phyloP scores from a whole-genome alignment of 2,113 vertebrate genomes.

The Micromys minutus region DNA sequence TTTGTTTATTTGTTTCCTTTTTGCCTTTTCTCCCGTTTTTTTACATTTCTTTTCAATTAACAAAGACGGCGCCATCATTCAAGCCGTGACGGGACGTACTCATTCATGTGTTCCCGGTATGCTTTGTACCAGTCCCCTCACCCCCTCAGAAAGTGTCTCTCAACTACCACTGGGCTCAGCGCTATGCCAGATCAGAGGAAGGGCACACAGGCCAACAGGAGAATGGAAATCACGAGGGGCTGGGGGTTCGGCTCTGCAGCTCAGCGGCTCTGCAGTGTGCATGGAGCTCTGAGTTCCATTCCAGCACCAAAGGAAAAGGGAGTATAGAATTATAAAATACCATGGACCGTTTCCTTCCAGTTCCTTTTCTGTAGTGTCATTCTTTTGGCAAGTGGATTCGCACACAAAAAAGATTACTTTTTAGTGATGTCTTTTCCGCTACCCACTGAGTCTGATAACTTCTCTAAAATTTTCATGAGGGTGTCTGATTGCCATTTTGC shows the following conservation, averaged over 20 bases:
- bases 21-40: constrained; percentile 43
- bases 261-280: no score
- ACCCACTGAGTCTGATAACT: constrained; percentile 59
- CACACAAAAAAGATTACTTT: constrained; percentile 1
- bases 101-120: constrained; percentile 45
- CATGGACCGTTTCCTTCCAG: not conserved
- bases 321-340: not conserved
- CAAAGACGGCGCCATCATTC: constrained; percentile 60
- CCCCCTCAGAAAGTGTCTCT: not conserved
- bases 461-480: constrained; percentile 57
- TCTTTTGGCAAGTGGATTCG: constrained; percentile 41
- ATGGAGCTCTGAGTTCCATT: not conserved
- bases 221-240: not conserved
- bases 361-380: not conserved
- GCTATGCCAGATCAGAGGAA: not conserved
- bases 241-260: not conserved
- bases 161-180: not conserved
- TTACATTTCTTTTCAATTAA: constrained; percentile 68
- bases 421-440: constrained; percentile 37
- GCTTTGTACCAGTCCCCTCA: not conserved
- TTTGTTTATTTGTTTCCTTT: not conserved
- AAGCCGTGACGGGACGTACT: not conserved
- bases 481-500: constrained; percentile 53
- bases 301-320: not conserved
- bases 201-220: not conserved